phyloP scores from a whole-genome alignment of 2,797 vertebrate species.

The Hydrocynus forskahlii region DNA sequence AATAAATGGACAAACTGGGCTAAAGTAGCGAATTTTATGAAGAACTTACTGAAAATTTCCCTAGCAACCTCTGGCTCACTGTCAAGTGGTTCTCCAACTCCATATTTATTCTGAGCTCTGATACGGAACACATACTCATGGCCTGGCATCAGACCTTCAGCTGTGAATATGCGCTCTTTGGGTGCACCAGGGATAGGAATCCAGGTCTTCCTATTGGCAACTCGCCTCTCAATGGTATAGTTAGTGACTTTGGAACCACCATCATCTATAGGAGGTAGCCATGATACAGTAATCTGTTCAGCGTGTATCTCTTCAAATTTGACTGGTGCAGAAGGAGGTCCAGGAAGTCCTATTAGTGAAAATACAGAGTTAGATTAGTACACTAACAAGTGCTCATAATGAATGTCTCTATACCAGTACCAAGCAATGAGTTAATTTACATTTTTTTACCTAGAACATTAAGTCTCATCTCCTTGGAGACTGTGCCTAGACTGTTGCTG shows the following conservation, averaged over 20 bases:
- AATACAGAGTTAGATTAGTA: background rate
- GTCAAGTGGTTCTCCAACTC: conserved; percentile 88
- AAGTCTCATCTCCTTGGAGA: conserved; percentile 90
- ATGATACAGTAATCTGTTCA: conserved; percentile 93
- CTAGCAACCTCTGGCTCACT: conserved; percentile 95
- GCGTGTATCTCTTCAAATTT: conserved; percentile 94
- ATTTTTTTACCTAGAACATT: conserved; percentile 86
- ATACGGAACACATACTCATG: conserved; percentile 96
- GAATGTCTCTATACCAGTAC: background rate
- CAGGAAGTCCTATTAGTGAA: conserved; percentile 85
- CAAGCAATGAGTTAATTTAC: background rate
- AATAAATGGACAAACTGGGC: background rate
- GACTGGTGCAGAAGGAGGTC: conserved; percentile 89
- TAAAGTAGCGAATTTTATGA: background rate
- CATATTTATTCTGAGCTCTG: conserved; percentile 98
- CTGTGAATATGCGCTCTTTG: conserved; percentile 90
- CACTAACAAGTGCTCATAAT: no score
- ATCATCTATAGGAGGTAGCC: conserved; percentile 90
- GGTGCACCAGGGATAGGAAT: conserved; percentile 89
- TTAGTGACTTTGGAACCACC: conserved; percentile 97
- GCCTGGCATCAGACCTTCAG: conserved; percentile 92
- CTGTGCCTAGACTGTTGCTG: conserved; percentile 88
- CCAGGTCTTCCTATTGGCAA: conserved; percentile 95
- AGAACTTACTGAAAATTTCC: conserved; percentile 94
- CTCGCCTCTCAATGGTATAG: conserved; percentile 95